Percentiles rank a stretch among this genome's conserved stretches.
These are phyloP conservation scores for Itoplectis maculator DNA, from an alignment of 2,888 invertebrate species.

Conservation along the genomic window DNA sequence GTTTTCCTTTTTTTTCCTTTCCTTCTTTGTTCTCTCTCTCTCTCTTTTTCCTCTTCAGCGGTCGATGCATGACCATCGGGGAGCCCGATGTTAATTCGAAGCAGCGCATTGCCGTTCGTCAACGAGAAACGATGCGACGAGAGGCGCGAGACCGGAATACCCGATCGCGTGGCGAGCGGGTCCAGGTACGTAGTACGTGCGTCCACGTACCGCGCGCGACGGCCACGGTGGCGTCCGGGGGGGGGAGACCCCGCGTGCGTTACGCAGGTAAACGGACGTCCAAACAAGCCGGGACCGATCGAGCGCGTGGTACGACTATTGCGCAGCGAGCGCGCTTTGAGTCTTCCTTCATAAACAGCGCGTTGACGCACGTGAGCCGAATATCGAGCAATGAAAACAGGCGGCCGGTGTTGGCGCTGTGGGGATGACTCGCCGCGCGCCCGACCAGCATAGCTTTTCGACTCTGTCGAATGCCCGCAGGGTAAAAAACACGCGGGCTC, in stretches of 20 bases:
- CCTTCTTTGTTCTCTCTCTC: no score
- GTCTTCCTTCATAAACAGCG: conserved; percentile 63
- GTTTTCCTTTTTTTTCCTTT: conserved; percentile 22
- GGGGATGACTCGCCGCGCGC: neutral
- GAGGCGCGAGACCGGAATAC: conserved; percentile 63
- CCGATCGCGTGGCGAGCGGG: conserved; percentile 48
- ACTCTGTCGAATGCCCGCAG: conserved; percentile 5
- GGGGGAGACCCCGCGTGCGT: conserved; percentile 54
- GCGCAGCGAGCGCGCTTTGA: conserved; percentile 65
- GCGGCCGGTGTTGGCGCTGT: neutral
- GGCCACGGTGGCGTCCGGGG: no score
- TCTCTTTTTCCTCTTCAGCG: neutral
- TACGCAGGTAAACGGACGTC: conserved; percentile 60
- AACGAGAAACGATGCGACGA: conserved; percentile 55
- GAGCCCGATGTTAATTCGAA: conserved; percentile 59
- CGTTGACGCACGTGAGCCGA: conserved; percentile 45
- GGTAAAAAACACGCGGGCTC: neutral
- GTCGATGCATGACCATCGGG: conserved; percentile 20
- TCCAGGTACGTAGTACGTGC: conserved; percentile 37
- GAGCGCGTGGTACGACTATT: conserved; percentile 51
- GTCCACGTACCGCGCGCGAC: conserved; percentile 19
- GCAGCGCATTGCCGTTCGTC: conserved; percentile 50
- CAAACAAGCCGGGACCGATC: conserved; percentile 50
- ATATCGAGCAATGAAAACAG: conserved; percentile 57
- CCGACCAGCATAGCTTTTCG: conserved; percentile 53